Percentiles rank a stretch among this genome's conserved stretches.
Conservation (phyloP, 2,113 vertebrate species). For the Anoura caudifer region DNA sequence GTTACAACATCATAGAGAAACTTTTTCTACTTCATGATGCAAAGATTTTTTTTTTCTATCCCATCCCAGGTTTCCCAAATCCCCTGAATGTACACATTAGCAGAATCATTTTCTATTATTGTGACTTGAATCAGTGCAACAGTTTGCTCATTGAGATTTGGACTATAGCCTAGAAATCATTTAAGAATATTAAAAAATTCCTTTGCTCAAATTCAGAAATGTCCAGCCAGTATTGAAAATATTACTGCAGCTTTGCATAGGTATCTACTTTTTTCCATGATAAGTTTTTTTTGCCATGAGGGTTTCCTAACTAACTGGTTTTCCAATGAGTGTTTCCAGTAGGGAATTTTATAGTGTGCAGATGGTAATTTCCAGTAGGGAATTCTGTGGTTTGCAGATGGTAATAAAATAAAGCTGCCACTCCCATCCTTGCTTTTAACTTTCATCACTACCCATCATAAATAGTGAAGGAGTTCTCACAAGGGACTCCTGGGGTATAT, state of each 20-base stretch:
- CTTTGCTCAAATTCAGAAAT: constrained; percentile 52
- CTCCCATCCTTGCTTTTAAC: constrained; percentile 14
- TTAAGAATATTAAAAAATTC: constrained; percentile 41
- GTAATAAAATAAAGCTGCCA: constrained; percentile 42
- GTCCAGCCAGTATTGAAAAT: constrained; percentile 10
- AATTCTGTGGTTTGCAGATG: background rate
- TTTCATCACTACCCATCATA: constrained; percentile 35
- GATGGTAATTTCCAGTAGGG: background rate
- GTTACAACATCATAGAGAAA: background rate
- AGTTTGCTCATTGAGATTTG: constrained; percentile 11
- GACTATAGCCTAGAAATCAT: constrained; percentile 21
- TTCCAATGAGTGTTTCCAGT: background rate
- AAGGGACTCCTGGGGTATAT: constrained; percentile 43
- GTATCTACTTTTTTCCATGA: background rate
- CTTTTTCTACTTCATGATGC: background rate
- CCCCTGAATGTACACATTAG: background rate
- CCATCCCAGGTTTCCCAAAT: background rate
- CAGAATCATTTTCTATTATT: constrained; percentile 2
- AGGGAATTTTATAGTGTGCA: no score
- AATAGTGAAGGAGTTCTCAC: constrained; percentile 29
- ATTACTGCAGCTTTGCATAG: background rate
- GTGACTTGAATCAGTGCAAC: background rate
- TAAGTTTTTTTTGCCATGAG: constrained; percentile 1
- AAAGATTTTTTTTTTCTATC: background rate
- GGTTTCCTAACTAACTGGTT: constrained; percentile 8